phyloP scores from a whole-genome alignment of 2,113 vertebrate genomes.

The Hydropotes inermis region DNA sequence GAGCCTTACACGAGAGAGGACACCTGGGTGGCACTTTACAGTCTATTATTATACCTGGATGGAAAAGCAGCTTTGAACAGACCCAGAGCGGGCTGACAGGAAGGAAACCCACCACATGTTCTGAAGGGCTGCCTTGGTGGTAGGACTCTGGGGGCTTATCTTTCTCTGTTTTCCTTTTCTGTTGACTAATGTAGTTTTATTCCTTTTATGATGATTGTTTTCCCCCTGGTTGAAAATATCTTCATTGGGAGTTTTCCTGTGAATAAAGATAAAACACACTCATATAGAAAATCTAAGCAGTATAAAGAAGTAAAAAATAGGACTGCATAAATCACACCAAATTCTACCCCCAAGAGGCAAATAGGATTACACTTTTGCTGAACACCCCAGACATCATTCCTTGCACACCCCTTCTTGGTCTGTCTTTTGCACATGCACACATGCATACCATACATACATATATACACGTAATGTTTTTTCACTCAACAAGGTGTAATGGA shows the following conservation, averaged over 20 bases:
- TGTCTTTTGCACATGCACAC: neutral
- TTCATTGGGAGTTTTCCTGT: neutral
- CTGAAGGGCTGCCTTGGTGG: neutral
- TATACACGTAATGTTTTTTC: neutral
- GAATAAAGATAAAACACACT: conserved; percentile 13
- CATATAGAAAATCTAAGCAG: neutral
- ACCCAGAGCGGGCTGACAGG: neutral
- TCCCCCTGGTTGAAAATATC: neutral
- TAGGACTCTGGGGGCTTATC: neutral
- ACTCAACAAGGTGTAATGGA: conserved; percentile 38
- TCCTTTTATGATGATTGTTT: neutral
- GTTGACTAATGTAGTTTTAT: neutral
- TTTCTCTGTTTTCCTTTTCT: conserved; percentile 5
- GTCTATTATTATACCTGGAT: neutral
- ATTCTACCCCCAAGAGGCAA: neutral
- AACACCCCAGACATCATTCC: neutral
- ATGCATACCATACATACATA: neutral
- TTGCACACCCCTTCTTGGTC: neutral
- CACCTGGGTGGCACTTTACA: neutral
- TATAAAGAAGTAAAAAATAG: neutral
- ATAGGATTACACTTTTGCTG: neutral
- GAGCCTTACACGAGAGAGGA: neutral
- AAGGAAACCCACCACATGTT: neutral
- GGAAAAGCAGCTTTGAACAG: neutral
- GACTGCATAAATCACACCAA: neutral